Evolutionary conservation across 2,113 vertebrate species (phyloP), one percentile per base, ranked within the genome.

Genomic region (Pogonocichla stellata): DNA sequence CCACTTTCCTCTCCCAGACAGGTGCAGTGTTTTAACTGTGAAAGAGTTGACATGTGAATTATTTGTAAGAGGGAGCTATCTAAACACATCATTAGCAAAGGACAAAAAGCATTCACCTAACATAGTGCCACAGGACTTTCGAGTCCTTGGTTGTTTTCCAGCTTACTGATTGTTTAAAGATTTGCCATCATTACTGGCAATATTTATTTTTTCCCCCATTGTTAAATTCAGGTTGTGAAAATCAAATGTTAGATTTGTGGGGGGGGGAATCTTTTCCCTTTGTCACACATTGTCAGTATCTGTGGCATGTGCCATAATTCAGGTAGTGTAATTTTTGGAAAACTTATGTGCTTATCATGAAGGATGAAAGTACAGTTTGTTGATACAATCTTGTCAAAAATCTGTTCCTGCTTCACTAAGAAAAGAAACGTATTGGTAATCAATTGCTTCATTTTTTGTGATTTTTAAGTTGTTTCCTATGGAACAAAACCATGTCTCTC

Each of bases 21-120:
- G 97, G 96, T 99, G 97, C 96, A 97, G 96, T 98, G 94, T 95
- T 98, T 99, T 98, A 98, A 96, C 95, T 94, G 74, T 97, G 97
- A 98, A 97, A 96, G 91, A 96, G 94, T 58, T 98, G 97, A 97
- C 97, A 97, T 96, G 95, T 97, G 98, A 98, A 98, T 98, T 98
- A 98, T 98, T 96, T 97, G 93, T 87, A 88, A 86, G 97, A 97
- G 93, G 80, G 84, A 97, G 82, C 96, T 96, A 92, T 93, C 90
- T 92, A 96, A 92, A 95, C 73, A 96, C 77, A 75, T 85, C 91
- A 87, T 97, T 97, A 97, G 80, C 72, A 73, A 80, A 92, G 92
- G 83, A 95, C 94, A 90, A 75, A 96, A 96, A 85, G 88, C 81
- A 50, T 78, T 97, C 96, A 97, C 96, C 92, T 97, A 95, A 95